Percentiles rank a stretch among this genome's conserved stretches.
Evolutionary conservation across 1,140 invertebrate genomes (phyloP).

Genomic region (Theocolax elegans): DNA sequence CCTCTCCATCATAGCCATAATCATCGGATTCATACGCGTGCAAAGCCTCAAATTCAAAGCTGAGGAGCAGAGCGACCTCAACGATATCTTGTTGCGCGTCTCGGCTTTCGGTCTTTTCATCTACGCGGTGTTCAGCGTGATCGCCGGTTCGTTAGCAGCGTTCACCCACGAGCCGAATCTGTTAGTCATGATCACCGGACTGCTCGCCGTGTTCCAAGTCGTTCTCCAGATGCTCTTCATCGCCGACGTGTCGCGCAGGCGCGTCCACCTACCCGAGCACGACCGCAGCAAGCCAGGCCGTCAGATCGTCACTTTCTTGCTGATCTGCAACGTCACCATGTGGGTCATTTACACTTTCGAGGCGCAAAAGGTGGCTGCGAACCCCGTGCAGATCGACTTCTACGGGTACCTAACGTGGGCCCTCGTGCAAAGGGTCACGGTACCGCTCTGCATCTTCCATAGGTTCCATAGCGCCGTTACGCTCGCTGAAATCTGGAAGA

Average conservation of each 20-base stretch:
- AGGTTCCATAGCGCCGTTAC: constrained; percentile 97
- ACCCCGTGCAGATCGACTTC: constrained; percentile 91
- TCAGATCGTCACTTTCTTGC: constrained; percentile 93
- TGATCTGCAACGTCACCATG: constrained; percentile 95
- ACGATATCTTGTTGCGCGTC: constrained; percentile 89
- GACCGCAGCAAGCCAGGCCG: constrained; percentile 93
- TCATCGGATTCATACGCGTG: constrained; percentile 87
- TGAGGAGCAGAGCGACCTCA: constrained; percentile 87
- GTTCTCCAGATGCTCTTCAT: constrained; percentile 94
- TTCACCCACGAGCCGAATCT: constrained; percentile 88
- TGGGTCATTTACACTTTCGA: constrained; percentile 97
- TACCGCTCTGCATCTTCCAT: constrained; percentile 96
- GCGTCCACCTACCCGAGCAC: constrained; percentile 90
- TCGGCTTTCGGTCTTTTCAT: constrained; percentile 92
- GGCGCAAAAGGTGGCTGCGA: constrained; percentile 90
- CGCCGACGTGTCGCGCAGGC: constrained; percentile 89
- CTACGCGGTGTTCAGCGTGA: constrained; percentile 92
- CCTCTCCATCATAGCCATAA: constrained; percentile 87
- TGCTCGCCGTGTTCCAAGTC: constrained; percentile 87
- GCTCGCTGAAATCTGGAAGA: constrained; percentile 98
- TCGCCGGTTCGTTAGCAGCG: constrained; percentile 85
- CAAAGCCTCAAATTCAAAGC: constrained; percentile 88
- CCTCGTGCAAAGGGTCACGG: constrained; percentile 90
- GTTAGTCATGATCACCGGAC: constrained; percentile 88
- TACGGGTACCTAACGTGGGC: constrained; percentile 95